Conservation (phyloP, 2,113 vertebrate species). For the Chamaetylas fuelleborni region DNA sequence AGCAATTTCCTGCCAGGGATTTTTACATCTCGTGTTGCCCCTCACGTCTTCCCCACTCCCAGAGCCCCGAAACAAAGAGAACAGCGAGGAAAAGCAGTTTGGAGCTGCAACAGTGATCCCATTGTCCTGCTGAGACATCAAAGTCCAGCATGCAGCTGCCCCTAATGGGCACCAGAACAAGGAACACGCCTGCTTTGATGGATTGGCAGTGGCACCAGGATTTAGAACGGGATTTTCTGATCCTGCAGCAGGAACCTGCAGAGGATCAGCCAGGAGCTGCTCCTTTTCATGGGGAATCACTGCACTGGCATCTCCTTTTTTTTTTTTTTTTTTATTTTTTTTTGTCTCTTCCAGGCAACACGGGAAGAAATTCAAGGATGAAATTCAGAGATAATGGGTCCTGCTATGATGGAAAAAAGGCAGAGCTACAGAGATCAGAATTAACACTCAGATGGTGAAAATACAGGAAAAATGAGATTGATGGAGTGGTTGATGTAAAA, state of each 20-base stretch:
- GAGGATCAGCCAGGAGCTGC: conserved; percentile 3
- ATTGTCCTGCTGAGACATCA: not conserved
- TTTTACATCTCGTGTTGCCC: not conserved
- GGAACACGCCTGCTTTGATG: conserved; percentile 27
- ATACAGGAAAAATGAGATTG: not conserved
- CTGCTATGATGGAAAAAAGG: not conserved
- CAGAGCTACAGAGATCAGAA: not conserved
- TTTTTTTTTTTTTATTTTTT: not conserved
- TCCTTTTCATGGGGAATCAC: not conserved
- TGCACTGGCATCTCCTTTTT: not conserved
- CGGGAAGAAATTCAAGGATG: not conserved
- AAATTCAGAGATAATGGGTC: fast-evolving
- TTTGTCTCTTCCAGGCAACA: not conserved
- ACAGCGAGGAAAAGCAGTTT: not conserved
- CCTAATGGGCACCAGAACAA: not conserved
- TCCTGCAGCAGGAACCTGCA: conserved; percentile 56
- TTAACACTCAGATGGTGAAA: not conserved
- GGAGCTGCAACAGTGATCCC: not conserved
- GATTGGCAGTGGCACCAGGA: conserved; percentile 63
- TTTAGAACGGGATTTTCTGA: conserved; percentile 56
- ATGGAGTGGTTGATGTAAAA: fast-evolving
- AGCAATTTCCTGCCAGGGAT: not conserved
- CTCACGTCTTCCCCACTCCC: not conserved
- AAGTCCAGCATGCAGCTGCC: conserved; percentile 40
- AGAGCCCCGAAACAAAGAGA: not conserved